These are phyloP conservation scores for Cryptocheilus praepositus DNA, from an alignment of 2,888 invertebrate genomes.

Conservation along the genomic window DNA sequence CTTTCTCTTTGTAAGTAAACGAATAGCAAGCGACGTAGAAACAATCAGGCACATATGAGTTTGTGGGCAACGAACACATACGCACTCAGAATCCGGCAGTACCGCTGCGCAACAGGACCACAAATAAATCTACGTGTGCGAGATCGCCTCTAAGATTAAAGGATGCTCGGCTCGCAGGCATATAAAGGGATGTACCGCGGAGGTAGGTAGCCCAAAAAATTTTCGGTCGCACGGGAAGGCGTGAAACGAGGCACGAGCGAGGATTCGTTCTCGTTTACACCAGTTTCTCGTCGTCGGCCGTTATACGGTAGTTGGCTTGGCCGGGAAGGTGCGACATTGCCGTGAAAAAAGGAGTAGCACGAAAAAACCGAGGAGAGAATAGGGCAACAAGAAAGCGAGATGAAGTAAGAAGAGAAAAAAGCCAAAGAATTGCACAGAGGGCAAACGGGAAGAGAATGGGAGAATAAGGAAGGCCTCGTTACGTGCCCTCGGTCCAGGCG, in stretches of 20 bases:
- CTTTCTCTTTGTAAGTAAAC: no score
- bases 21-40: no score
- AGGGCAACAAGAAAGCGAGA: constrained; percentile 25
- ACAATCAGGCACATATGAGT: no score
- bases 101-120: constrained; percentile 15
- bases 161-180: constrained; percentile 34
- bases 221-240: constrained; percentile 37
- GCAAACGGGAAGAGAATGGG: constrained; percentile 19
- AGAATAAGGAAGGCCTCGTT: constrained; percentile 43
- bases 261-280: not conserved
- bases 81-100: no score
- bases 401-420: constrained; percentile 27
- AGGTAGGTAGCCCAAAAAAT: constrained; percentile 34
- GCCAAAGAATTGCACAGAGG: constrained; percentile 2
- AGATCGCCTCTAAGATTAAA: constrained; percentile 59
- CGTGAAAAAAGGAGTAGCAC: not conserved
- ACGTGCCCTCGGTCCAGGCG: constrained; percentile 37
- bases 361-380: constrained; percentile 4
- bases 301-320: not conserved
- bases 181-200: constrained; percentile 6
- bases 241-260: not conserved
- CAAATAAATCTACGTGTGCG: constrained; percentile 55
- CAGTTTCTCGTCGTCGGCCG: not conserved
- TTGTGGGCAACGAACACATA: no score
- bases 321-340: constrained; percentile 24